Base-by-base conservation (phyloP, 2,888 invertebrate genomes). In the Melieria crassipennis region DNA sequence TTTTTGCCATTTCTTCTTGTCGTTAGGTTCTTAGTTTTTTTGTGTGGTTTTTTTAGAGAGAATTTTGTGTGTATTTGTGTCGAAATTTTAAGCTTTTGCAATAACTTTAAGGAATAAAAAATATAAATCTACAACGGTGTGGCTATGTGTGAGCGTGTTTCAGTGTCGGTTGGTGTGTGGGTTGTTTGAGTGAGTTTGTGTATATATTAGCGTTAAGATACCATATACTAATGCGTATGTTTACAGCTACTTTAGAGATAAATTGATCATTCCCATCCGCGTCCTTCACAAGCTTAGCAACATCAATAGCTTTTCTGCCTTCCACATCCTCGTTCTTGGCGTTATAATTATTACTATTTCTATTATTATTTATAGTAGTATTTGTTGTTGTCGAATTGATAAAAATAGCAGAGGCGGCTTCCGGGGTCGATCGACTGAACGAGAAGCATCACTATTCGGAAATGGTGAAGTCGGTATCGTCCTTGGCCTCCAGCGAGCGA, bases 401-500 rank as follows among this genome's bases (percentile, higher is more conserved):
- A 52, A n/a, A 52, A 52, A 52, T 52, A 52, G 52, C 52, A 52
- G 52, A 11, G 13, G 52, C 11, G 52, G 13, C 5, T 52, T 52
- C n/a, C n/a, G 9, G 52, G 6, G 1, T 52, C n/a, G 9, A 52
- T 52, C 13, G 52, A 13, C 13, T 11, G 52, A 7, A 52, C 52
- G 13, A 52, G n/a, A 69, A 45, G 45, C 63, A 63, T 65, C 70
- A 83, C 80, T 84, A 83, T 80, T 82, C 84, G 73, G 79, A 82
- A 76, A 81, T 78, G 66, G 83, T 78, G 79, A 83, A 86, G 76
- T 85, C 83, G 63, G 77, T 78, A 68, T 86, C 86, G 67, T 86
- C 86, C 79, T 84, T 86, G 73, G 82, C 82, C 77, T 87, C 87
- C 73, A 87, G 81, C 63, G 87, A 87, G 65, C 87, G 85, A 81